A percentile compares a stretch with the other conserved stretches of the same genome.
Conservation (phyloP, 2,113 vertebrate genomes). For the Phylloscopus whistleri region DNA sequence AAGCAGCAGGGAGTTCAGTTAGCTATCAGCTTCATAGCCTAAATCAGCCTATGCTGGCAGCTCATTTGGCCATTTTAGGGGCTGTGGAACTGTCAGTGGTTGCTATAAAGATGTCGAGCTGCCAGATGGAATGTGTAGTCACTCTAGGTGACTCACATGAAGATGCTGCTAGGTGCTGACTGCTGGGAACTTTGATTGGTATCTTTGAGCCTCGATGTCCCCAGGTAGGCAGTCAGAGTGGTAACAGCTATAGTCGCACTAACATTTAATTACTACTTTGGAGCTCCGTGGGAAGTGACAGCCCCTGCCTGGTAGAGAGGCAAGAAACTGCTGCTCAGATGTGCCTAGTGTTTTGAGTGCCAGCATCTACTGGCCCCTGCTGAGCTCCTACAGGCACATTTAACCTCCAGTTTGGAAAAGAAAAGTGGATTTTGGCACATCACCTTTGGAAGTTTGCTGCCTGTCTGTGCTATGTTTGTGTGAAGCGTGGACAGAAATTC, state of each 20-base stretch:
- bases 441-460: constrained; percentile 1
- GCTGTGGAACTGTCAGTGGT: background rate
- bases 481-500: constrained; percentile 2
- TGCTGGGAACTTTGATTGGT: fast-evolving
- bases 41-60: background rate
- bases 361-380: background rate
- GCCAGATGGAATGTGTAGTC: background rate
- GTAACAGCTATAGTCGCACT: background rate
- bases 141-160: background rate
- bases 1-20: background rate
- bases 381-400: constrained; percentile 30
- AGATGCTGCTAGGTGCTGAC: background rate
- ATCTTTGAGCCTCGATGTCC: background rate
- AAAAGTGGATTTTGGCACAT: constrained; percentile 25
- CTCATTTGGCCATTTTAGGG: background rate
- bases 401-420: constrained; percentile 45
- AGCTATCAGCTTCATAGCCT: background rate
- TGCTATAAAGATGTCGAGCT: background rate
- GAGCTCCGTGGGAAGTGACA: background rate
- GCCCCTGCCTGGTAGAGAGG: background rate
- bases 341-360: background rate
- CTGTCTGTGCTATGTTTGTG: background rate
- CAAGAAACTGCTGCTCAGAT: background rate
- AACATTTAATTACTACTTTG: background rate
- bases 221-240: background rate